Percentiles rank a stretch among this genome's conserved stretches.
Evolutionary conservation across 2,113 vertebrate genomes (phyloP).

Genomic region (Caranx melampygus): DNA sequence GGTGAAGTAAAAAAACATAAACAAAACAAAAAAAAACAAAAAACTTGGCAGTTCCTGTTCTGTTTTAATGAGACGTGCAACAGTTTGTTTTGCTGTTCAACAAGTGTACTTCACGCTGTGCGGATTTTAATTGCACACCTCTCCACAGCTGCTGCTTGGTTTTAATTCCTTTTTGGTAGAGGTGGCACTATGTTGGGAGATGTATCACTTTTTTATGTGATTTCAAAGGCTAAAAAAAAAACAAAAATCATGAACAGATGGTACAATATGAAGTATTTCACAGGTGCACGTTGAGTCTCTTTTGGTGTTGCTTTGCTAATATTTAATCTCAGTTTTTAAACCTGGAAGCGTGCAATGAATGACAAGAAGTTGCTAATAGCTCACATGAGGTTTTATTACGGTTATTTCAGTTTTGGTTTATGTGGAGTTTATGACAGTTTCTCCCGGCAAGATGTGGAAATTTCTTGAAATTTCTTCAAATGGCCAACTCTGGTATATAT

Average conservation of each 20-base stretch:
- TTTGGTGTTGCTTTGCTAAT: not conserved
- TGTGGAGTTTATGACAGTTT: not conserved
- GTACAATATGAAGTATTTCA: not conserved
- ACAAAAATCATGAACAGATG: not conserved
- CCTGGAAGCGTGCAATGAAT: not conserved
- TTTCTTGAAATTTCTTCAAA: not conserved
- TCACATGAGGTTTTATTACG: not conserved
- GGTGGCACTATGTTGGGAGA: not conserved
- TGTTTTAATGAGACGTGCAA: not conserved
- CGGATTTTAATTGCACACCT: not conserved
- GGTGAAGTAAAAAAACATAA: not conserved
- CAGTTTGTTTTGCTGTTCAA: not conserved
- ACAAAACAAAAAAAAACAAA: too few relatives aligned
- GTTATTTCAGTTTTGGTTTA: not conserved
- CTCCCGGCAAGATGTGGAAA: not conserved
- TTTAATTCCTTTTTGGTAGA: not conserved
- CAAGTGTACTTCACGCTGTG: not conserved
- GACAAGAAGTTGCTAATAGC: not conserved
- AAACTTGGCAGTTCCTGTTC: too few relatives aligned
- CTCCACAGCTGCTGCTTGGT: not conserved
- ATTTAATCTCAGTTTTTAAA: not conserved
- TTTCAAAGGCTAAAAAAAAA: not conserved
- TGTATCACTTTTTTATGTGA: not conserved
- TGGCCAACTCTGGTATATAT: not conserved
- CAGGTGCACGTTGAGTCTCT: not conserved